phyloP scores from a whole-genome alignment of 2,888 invertebrate species.

The Nasonia oneida region DNA sequence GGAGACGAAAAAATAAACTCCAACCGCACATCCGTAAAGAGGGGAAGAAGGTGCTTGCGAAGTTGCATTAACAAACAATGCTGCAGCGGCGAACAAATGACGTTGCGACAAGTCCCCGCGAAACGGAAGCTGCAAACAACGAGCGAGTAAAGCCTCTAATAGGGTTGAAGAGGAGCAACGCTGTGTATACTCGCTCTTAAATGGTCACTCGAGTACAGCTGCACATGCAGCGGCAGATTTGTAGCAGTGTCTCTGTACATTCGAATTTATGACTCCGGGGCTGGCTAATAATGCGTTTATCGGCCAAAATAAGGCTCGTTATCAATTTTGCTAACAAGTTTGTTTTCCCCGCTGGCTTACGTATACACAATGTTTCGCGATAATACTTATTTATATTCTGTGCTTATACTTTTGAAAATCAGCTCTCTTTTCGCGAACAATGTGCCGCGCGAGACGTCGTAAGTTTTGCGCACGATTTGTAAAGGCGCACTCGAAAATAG shows the following conservation, averaged over 20 bases:
- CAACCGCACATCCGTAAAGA: not conserved
- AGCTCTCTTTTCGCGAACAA: not conserved
- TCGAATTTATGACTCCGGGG: not conserved
- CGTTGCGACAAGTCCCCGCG: constrained; percentile 1
- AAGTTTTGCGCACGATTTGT: not conserved
- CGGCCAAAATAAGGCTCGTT: not conserved
- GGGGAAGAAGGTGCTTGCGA: constrained; percentile 21
- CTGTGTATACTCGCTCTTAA: not conserved
- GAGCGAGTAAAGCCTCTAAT: not conserved
- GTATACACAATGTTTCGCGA: not conserved
- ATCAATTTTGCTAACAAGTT: not conserved
- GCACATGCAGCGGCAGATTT: not conserved
- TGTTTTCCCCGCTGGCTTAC: not conserved
- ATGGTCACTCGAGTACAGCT: not conserved
- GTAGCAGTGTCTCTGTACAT: not conserved
- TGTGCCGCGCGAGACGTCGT: not conserved
- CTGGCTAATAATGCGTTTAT: constrained; percentile 8
- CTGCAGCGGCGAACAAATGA: constrained; percentile 6
- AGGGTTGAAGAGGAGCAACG: constrained; percentile 32
- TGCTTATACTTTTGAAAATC: not conserved
- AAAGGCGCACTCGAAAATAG: constrained; percentile 38
- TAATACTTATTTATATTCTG: no score
- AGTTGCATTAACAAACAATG: constrained; percentile 45
- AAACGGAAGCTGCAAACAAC: constrained; percentile 38
- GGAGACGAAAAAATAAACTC: not conserved